These are phyloP conservation scores for Drosophila kambysellisi DNA, from an alignment of 2,888 invertebrate species.

Conservation along the genomic window DNA sequence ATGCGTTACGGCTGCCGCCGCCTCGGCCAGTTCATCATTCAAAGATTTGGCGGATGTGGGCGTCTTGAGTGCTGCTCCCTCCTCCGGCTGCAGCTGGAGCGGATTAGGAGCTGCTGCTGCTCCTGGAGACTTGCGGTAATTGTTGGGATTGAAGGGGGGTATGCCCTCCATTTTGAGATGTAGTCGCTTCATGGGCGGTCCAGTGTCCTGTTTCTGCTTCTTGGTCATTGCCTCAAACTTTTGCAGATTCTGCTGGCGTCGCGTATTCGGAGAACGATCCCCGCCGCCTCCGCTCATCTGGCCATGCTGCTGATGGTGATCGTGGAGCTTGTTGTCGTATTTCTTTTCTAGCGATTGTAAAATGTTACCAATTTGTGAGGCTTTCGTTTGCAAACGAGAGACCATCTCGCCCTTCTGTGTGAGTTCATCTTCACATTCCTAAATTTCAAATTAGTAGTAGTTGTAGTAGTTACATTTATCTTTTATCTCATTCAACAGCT, in stretches of 20 bases:
- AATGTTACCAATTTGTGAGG: conserved; percentile 97
- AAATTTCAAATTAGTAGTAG: conserved; percentile 71
- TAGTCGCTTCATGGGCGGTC: conserved; percentile 84
- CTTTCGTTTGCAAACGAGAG: conserved; percentile 96
- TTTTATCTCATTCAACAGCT: conserved; percentile 33
- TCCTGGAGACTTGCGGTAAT: conserved; percentile 86
- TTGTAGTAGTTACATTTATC: conserved; percentile 45
- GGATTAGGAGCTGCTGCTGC: conserved; percentile 62
- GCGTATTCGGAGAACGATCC: conserved; percentile 83
- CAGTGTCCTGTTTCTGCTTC: conserved; percentile 84
- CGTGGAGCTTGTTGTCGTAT: conserved; percentile 85
- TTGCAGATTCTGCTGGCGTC: conserved; percentile 84
- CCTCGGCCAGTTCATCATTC: conserved; percentile 75
- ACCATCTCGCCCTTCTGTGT: conserved; percentile 99
- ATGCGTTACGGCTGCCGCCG: conserved; percentile 59
- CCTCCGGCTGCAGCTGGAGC: conserved; percentile 20
- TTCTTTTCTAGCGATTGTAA: conserved; percentile 94
- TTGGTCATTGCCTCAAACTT: conserved; percentile 84
- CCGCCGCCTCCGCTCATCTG: conserved; percentile 83
- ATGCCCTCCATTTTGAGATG: conserved; percentile 85
- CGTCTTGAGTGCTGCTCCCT: conserved; percentile 77
- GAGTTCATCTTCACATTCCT: conserved; percentile 98
- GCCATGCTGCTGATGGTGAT: conserved; percentile 89
- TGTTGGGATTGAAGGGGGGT: conserved; percentile 86
- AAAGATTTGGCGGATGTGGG: conserved; percentile 84